Conservation (phyloP, 2,888 invertebrate species). For the Steinernema scapterisci region DNA sequence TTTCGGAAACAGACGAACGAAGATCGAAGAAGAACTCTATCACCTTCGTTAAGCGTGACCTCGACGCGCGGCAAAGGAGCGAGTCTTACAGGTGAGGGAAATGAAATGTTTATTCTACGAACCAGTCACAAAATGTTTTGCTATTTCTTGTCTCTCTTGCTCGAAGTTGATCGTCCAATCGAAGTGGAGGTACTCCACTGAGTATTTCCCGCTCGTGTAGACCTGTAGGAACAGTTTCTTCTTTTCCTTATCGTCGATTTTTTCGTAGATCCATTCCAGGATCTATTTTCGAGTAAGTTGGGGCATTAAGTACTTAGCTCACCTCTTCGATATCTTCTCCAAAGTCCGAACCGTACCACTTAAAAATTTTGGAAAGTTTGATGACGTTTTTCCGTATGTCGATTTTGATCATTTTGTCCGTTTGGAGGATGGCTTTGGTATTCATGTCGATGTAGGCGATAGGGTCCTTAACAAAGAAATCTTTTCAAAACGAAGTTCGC, state of each 20-base stretch:
- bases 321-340: constrained; percentile 62
- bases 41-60: constrained; percentile 88
- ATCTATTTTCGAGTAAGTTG: constrained; percentile 33
- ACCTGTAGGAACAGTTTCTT: constrained; percentile 47
- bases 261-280: constrained; percentile 37
- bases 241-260: constrained; percentile 45
- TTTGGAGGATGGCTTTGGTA: constrained; percentile 63
- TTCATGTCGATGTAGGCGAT: constrained; percentile 23
- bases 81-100: constrained; percentile 77
- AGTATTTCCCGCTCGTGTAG: constrained; percentile 53
- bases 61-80: constrained; percentile 91
- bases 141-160: constrained; percentile 42
- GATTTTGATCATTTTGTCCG: constrained; percentile 68
- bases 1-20: constrained; percentile 68
- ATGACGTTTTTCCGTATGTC: constrained; percentile 67
- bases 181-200: constrained; percentile 54
- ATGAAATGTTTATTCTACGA: background rate
- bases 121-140: constrained; percentile 28
- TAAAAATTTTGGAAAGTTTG: constrained; percentile 69
- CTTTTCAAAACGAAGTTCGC: background rate
- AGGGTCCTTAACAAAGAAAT: background rate
- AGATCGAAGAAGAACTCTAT: constrained; percentile 75
- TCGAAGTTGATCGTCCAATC: constrained; percentile 56
- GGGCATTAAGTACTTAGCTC: background rate
- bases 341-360: constrained; percentile 71